These are phyloP conservation scores for Cerceris ruficornis DNA, from an alignment of 2,888 invertebrate species.

Conservation along the genomic window DNA sequence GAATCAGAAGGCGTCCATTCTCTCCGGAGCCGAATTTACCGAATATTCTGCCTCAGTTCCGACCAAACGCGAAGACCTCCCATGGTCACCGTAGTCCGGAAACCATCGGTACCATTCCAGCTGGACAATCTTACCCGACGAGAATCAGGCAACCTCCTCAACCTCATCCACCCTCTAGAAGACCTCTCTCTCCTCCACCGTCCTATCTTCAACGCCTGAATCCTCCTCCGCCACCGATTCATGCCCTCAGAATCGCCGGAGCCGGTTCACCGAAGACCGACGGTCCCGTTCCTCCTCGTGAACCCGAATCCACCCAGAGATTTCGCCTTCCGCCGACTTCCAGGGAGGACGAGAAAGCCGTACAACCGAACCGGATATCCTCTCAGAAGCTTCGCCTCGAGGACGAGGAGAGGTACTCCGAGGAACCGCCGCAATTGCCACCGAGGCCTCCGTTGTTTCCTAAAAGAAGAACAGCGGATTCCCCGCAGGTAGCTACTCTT, in stretches of 20 bases:
- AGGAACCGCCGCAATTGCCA: conserved; percentile 79
- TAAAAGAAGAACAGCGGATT: conserved; percentile 81
- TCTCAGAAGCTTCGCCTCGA: conserved; percentile 68
- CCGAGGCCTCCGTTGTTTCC: conserved; percentile 81
- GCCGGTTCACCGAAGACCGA: conserved; percentile 53
- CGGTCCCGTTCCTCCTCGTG: conserved; percentile 39
- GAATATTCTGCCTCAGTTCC: conserved; percentile 88
- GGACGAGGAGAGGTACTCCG: conserved; percentile 74
- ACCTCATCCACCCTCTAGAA: conserved; percentile 70
- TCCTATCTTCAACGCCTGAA: conserved; percentile 82
- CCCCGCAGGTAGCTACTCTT: conserved; percentile 85
- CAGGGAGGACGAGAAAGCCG: conserved; percentile 45
- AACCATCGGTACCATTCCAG: conserved; percentile 74
- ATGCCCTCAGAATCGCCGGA: conserved; percentile 55
- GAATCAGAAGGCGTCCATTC: conserved; percentile 64
- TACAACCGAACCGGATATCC: conserved; percentile 22
- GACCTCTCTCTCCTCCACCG: conserved; percentile 73
- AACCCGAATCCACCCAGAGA: conserved; percentile 62
- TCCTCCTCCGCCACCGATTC: conserved; percentile 82
- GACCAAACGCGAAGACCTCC: conserved; percentile 86
- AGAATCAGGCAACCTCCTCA: conserved; percentile 68
- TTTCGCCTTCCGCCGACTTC: conserved; percentile 60
- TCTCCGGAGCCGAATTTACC: conserved; percentile 81
- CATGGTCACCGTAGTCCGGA: conserved; percentile 81
- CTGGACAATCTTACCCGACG: conserved; percentile 59